phyloP scores from a whole-genome alignment of 2,797 vertebrate species.

The Acipenser oxyrinchus region DNA sequence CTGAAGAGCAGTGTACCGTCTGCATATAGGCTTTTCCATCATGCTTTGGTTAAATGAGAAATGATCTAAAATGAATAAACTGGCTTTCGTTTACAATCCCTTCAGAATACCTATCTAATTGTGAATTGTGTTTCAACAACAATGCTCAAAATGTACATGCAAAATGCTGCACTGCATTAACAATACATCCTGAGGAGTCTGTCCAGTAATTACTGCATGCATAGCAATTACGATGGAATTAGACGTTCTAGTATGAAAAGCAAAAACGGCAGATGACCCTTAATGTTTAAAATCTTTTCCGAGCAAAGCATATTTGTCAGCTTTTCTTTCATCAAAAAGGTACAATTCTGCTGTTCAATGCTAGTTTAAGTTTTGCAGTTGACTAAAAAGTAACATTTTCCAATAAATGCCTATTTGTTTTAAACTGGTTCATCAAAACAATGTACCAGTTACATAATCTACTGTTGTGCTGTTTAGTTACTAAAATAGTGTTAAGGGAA shows the following conservation, averaged over 20 bases:
- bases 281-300: no score
- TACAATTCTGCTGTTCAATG: no score
- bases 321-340: no score
- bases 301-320: no score
- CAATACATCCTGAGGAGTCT: neutral
- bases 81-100: neutral
- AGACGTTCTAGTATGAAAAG: neutral
- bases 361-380: no score
- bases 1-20: no score
- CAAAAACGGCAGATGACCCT: neutral
- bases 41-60: neutral
- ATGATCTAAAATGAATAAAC: neutral
- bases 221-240: neutral
- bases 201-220: slow-evolving; percentile 1
- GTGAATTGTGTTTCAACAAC: neutral
- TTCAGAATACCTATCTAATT: no score
- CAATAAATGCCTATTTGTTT: neutral
- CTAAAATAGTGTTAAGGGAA: no score
- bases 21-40: neutral
- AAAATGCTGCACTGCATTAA: neutral
- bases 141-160: slow-evolving; percentile 1
- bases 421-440: no score
- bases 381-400: neutral
- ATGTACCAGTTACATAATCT: no score
- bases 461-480: no score